Percentiles rank a stretch among this genome's conserved stretches.
These are phyloP conservation scores for Drosophila santomea DNA, from an alignment of 1,140 invertebrate species.

Conservation along the genomic window DNA sequence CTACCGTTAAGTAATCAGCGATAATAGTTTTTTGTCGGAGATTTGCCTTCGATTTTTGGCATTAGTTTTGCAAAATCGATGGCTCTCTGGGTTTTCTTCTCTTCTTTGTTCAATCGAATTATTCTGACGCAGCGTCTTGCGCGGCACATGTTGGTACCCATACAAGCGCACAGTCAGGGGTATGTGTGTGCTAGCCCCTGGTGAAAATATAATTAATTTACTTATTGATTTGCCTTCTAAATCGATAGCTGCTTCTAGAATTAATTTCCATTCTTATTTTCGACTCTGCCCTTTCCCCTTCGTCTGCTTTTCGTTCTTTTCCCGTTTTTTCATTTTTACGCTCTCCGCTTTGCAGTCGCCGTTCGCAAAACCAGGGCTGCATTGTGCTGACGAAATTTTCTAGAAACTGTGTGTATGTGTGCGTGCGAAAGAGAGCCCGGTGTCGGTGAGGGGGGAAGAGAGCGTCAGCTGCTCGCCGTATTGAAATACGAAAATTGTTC, in stretches of 20 bases:
- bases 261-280: conserved; percentile 29
- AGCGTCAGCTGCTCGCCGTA: conserved; percentile 69
- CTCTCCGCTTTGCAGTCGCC: conserved; percentile 53
- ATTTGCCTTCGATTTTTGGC: conserved; percentile 2
- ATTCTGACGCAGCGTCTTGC: conserved; percentile 57
- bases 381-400: conserved; percentile 68
- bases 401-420: conserved; percentile 59
- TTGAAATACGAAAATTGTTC: conserved; percentile 70
- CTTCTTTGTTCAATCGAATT: conserved; percentile 22
- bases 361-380: conserved; percentile 72
- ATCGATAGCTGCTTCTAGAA: conserved; percentile 37
- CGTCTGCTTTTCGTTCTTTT: conserved; percentile 32
- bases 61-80: conserved; percentile 69
- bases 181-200: conserved; percentile 16
- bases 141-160: conserved; percentile 56
- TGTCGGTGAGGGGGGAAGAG: conserved; percentile 1
- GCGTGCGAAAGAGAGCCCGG: conserved; percentile 16
- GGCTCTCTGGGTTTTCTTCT: conserved; percentile 10
- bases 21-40: conserved; percentile 31
- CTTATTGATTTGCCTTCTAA: conserved; percentile 17
- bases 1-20: conserved; percentile 71
- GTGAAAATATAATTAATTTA: conserved; percentile 9
- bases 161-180: conserved; percentile 1
- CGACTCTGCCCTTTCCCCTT: conserved; percentile 53
- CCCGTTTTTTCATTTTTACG: conserved; percentile 53